Conservation (phyloP, 2,888 invertebrate species). For the Acanthopleura granulata region DNA sequence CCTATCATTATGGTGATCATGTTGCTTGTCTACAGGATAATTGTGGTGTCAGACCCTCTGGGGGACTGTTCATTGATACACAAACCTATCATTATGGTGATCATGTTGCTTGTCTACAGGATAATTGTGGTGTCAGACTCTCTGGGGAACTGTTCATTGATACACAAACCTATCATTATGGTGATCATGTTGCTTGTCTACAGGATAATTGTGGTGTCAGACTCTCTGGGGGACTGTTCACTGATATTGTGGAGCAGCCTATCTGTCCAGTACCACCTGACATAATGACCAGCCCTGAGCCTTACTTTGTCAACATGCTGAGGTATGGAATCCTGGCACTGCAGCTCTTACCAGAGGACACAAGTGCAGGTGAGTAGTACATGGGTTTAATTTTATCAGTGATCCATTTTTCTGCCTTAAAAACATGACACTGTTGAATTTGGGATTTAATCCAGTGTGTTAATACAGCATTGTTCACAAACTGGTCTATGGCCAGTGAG, state of each 20-base stretch:
- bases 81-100: too few species aligned
- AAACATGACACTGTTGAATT: too few species aligned
- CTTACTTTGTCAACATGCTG: slow-evolving; percentile 82
- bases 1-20: too few species aligned
- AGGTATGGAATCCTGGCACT: slow-evolving; percentile 82
- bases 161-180: not conserved
- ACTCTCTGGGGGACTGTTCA: slow-evolving; percentile 73
- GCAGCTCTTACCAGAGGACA: slow-evolving; percentile 81
- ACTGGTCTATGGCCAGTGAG: too few species aligned
- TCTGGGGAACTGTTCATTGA: slow-evolving; percentile 73
- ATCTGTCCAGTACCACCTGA: slow-evolving; percentile 27
- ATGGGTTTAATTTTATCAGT: not conserved
- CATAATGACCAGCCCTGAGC: slow-evolving; percentile 72
- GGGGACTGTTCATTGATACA: slow-evolving; percentile 72
- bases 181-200: too few species aligned
- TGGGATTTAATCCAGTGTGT: too few species aligned
- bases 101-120: slow-evolving; percentile 18
- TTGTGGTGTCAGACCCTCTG: slow-evolving; percentile 68
- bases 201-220: slow-evolving; percentile 35
- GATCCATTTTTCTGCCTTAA: too few species aligned
- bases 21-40: slow-evolving; percentile 21
- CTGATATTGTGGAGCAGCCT: slow-evolving; percentile 52
- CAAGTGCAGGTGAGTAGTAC: slow-evolving; percentile 77
- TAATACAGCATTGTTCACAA: too few species aligned
- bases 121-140: slow-evolving; percentile 54